Evolutionary conservation across 2,113 vertebrate genomes (phyloP), one percentile per base, ranked within the genome.

Genomic region (Elephas maximus): DNA sequence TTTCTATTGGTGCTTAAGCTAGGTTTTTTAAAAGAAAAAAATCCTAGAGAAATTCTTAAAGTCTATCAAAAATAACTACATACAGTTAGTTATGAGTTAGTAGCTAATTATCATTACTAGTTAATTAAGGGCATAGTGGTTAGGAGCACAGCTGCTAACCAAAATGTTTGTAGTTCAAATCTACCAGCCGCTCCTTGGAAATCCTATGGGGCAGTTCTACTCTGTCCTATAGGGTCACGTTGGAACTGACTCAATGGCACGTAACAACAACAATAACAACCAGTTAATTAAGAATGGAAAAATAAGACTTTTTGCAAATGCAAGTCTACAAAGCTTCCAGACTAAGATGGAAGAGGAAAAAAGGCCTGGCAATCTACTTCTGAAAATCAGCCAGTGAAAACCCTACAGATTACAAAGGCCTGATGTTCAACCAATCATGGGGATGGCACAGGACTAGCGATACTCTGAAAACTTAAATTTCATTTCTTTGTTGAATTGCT

Each of bases 21-120:
- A 23, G 1, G 44, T 80, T 95, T 77, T 76, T 95, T 83, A 62
- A 73, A 97, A 93, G 4, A 96, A 17, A 87, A 85, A n/a, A 90
- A 2, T 67, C 21, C 63, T 71, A 44, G 82, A 90, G 28, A 63
- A 30, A 21, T 11, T 57, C 48, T 60, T 79, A 45, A 95, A 41
- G 30, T 0, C 44, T 82, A 76, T 79, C 33, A 10, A 71, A 86
- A 88, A 81, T 37, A 23, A n/a, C 33, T 63, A 41, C 10, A 44
- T 60, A 18, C 2, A 51, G 8, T 85, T 77, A 82, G 76, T 92
- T n/a, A 74, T 33, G 17, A 73, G 4, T 78, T 65, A 81, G 79
- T 86, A 44, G 41, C 69, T 48, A 62, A 83, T 85, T 87, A 84
- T 3, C 73, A 30, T 20, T 81, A 63, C 51, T 57, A 57, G 53